Percentiles rank a stretch among this genome's conserved stretches.
Conservation (phyloP, 2,888 invertebrate genomes). For the Polylopha cassiicola region DNA sequence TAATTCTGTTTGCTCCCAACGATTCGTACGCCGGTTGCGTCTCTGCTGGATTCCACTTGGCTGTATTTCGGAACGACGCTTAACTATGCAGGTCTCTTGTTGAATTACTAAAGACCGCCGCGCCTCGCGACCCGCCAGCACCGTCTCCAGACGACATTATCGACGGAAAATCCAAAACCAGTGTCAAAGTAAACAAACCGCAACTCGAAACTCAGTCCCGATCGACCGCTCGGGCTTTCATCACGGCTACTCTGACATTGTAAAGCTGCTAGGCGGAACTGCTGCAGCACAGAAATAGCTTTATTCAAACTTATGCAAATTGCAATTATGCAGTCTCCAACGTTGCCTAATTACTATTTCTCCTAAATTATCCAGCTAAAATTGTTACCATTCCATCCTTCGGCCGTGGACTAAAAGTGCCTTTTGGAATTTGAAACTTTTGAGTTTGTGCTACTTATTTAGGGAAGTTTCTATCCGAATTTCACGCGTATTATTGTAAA, state of each 20-base stretch:
- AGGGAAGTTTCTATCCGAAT: not conserved
- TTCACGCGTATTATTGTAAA: too few species aligned
- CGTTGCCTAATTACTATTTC: conserved; percentile 38
- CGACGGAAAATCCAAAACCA: conserved; percentile 37
- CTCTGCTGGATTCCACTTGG: conserved; percentile 5
- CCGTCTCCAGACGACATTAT: conserved; percentile 29
- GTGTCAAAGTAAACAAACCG: conserved; percentile 46
- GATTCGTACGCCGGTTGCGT: conserved; percentile 18
- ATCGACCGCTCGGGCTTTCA: conserved; percentile 30
- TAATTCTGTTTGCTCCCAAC: conserved; percentile 21
- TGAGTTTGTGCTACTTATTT: conserved; percentile 10
- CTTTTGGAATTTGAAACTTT: conserved; percentile 26
- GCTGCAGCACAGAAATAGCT: conserved; percentile 25
- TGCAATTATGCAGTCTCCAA: conserved; percentile 43
- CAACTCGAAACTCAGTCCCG: conserved; percentile 28
- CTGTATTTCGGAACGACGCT: conserved; percentile 16
- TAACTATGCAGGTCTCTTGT: conserved; percentile 25
- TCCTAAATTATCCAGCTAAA: conserved; percentile 40
- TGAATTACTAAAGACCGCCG: conserved; percentile 19
- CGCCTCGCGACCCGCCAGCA: conserved; percentile 12
- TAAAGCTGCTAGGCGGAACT: conserved; percentile 21
- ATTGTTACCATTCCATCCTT: conserved; percentile 36
- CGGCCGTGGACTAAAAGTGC: conserved; percentile 31
- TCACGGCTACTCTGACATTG: conserved; percentile 33
- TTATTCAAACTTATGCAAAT: conserved; percentile 49